Conservation (phyloP, 2,113 vertebrate species). For the Anoura caudifer region DNA sequence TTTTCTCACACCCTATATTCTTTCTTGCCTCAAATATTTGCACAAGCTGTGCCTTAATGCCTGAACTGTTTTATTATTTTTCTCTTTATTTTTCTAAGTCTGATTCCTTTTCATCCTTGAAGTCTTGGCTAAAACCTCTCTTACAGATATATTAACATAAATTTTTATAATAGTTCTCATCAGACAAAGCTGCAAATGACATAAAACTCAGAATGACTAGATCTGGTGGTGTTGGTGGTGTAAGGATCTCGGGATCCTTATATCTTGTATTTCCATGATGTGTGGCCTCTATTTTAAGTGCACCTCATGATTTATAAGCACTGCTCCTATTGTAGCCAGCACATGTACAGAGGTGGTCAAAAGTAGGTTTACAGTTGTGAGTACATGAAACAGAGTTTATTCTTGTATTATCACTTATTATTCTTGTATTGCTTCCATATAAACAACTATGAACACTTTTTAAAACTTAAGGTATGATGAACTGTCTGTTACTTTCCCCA, state of each 20-base stretch:
- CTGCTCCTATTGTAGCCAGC: not conserved
- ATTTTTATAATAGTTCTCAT: not conserved
- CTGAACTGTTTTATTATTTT: not conserved
- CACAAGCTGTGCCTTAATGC: not conserved
- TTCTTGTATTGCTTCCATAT: not conserved
- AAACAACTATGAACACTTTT: not conserved
- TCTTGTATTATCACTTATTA: not conserved
- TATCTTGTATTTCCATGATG: not conserved
- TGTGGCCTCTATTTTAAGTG: not conserved
- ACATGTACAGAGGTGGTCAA: not conserved
- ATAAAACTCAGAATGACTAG: not conserved
- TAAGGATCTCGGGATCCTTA: not conserved
- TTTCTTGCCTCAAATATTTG: not conserved
- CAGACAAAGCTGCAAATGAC: not conserved
- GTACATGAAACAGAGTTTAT: not conserved
- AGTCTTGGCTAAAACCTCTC: not conserved
- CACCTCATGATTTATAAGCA: not conserved
- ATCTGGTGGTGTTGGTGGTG: not conserved
- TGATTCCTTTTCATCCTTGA: not conserved
- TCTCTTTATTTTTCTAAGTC: not conserved
- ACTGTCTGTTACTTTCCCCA: not conserved
- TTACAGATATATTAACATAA: not conserved
- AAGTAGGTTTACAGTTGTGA: not conserved
- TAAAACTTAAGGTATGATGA: not conserved
- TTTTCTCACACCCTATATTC: not conserved